Conservation (phyloP, 2,113 vertebrate species). For the Thalassarche chlororhynchos region DNA sequence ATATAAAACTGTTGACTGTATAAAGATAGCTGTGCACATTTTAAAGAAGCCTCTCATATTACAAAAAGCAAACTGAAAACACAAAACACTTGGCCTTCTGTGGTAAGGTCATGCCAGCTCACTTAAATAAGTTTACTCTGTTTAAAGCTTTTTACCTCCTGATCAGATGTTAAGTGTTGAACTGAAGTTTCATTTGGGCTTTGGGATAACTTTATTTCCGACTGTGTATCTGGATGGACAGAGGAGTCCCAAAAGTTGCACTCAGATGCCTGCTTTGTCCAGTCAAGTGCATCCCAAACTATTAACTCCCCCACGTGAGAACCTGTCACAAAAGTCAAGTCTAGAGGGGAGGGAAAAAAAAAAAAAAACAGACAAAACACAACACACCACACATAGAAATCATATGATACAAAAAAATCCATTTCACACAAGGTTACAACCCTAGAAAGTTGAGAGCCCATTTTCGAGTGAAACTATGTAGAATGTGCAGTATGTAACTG, state of each 20-base stretch:
- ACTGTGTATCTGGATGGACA: conserved; percentile 73
- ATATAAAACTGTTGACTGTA: not conserved
- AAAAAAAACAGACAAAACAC: not conserved
- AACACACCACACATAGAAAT: not conserved
- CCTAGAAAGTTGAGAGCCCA: not conserved
- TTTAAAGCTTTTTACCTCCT: conserved; percentile 79
- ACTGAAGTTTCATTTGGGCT: conserved; percentile 88
- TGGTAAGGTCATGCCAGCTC: not conserved
- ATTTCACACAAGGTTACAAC: not conserved
- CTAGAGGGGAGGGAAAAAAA: conserved; percentile 20
- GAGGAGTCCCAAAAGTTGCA: conserved; percentile 85
- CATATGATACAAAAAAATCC: not conserved
- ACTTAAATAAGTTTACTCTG: not conserved
- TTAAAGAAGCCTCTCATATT: not conserved
- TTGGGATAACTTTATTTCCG: conserved; percentile 86
- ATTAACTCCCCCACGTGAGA: conserved; percentile 92
- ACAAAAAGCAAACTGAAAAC: not conserved
- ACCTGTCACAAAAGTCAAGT: conserved; percentile 86
- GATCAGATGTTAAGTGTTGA: conserved; percentile 86
- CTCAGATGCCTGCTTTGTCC: conserved; percentile 84
- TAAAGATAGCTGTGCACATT: not conserved
- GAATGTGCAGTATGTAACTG: not conserved
- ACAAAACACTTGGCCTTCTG: not conserved
- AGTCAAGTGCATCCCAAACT: conserved; percentile 89
- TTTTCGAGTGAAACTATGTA: not conserved